Percentiles rank a stretch among this genome's conserved stretches.
Conservation (phyloP, 2,113 vertebrate species). For the Lepus europaeus region DNA sequence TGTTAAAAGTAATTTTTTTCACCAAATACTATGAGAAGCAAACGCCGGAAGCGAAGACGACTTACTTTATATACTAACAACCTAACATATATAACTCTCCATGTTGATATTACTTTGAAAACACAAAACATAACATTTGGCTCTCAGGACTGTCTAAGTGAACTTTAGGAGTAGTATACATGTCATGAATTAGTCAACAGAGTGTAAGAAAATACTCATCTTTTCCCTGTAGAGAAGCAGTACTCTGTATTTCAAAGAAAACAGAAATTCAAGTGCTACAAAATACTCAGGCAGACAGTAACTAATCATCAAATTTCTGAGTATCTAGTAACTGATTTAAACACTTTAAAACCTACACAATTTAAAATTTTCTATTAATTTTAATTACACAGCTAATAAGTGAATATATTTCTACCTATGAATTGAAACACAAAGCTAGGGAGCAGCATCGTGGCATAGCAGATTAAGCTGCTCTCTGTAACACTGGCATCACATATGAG, state of each 20-base stretch:
- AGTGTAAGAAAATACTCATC: not conserved
- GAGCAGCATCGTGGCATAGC: too few species aligned
- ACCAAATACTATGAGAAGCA: constrained; percentile 25
- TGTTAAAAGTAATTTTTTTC: constrained; percentile 40
- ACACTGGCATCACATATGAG: too few species aligned
- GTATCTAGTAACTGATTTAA: constrained; percentile 31
- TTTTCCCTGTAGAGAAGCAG: not conserved
- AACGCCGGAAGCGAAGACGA: not conserved
- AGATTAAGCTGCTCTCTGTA: too few species aligned
- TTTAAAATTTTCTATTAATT: not conserved
- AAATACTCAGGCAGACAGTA: not conserved
- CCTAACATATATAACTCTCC: not conserved
- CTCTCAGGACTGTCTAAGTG: not conserved
- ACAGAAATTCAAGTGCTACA: not conserved
- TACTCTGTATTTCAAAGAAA: not conserved
- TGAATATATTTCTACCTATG: not conserved
- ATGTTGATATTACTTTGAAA: not conserved
- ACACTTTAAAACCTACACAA: not conserved
- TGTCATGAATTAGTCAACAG: not conserved
- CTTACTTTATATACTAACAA: not conserved
- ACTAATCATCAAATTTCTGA: not conserved
- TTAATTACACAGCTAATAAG: not conserved
- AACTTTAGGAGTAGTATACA: not conserved
- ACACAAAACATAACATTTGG: not conserved
- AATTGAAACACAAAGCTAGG: not conserved